Evolutionary conservation across 2,888 invertebrate species (phyloP).

Genomic region (Papilio gigon): DNA sequence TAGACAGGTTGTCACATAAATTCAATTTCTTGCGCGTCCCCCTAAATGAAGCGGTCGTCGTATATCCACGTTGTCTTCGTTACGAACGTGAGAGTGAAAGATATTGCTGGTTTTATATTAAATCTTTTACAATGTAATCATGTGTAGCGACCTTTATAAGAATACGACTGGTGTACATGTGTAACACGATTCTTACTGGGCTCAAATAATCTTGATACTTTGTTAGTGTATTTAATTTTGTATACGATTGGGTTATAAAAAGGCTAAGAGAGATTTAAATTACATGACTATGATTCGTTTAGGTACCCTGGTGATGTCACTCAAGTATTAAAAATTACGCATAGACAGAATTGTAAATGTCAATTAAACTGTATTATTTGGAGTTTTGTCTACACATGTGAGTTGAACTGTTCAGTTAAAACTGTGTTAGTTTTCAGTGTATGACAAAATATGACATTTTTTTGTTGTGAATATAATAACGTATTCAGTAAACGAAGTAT

Average conservation of each 20-base stretch:
- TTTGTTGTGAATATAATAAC: neutral
- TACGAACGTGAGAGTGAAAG: neutral
- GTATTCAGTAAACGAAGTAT: neutral
- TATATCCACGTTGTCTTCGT: conserved; percentile 18
- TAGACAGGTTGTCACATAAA: conserved; percentile 29
- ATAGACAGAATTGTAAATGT: too few species aligned
- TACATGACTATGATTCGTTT: too few species aligned
- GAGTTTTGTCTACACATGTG: too few species aligned
- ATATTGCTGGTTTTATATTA: conserved; percentile 29
- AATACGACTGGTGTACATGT: neutral
- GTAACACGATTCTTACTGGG: neutral
- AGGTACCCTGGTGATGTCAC: too few species aligned
- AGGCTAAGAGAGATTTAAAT: too few species aligned
- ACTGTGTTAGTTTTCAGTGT: too few species aligned
- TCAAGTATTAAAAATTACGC: too few species aligned
- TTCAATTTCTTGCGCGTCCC: conserved; percentile 20
- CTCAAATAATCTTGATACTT: neutral
- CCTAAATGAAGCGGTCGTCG: conserved; percentile 7
- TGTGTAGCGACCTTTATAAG: neutral
- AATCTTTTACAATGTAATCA: conserved; percentile 5
- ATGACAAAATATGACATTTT: neutral
- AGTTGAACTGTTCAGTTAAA: too few species aligned
- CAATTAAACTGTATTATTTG: too few species aligned
- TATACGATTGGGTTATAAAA: too few species aligned
- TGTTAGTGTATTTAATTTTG: too few species aligned